Base-by-base conservation (phyloP, 2,888 invertebrate species). In the Venustoraphidia nigricollis region DNA sequence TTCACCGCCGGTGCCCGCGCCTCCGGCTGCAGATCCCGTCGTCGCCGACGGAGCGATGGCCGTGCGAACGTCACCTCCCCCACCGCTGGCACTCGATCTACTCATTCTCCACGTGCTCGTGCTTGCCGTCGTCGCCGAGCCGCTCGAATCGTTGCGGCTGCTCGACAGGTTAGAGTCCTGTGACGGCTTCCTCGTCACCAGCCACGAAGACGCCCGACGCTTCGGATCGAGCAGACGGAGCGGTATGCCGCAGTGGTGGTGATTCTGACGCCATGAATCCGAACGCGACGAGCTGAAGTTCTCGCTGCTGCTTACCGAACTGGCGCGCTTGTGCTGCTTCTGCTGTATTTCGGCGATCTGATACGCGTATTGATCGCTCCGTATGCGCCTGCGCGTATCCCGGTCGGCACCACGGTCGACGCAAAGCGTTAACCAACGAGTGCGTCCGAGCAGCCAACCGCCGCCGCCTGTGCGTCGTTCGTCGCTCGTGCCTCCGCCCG, bases 121-220 rank as follows among this genome's bases (percentile, higher is more conserved):
- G 59, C 87, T 88, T 34, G 89, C 90, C 2, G 90, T 90, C 13
- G 90, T 90, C 27, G 80, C 83, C 8, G 91, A 90, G 2, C 89
- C 89, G 0, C 89, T 89, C 10, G 91, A 92, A 66, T 93, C 92
- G 67, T 92, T 92, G 46, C 92, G 73, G 17, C 91, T 91, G 58
- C 86, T 89, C 43, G 89, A 90, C 54, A 92, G 69, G 66, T 89
- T 92, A 6, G 92, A 92, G 63, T 93, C 92, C 65, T 92, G 91
- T 10, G 89, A 90, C 0, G 91, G 88, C 68, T 92, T 92, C 46
- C 91, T 73, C n/a, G 90, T 88, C 34, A 91, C 84, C 51, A 90
- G 70, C 91, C 91, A 91, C 1, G 89, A 88, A 0, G 89, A 85
- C 44, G 89, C 84, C 54, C 90, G 74, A 47, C 90, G 73, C 59